Base-by-base conservation (phyloP, 2,888 invertebrate genomes). In the Agrochola lota region DNA sequence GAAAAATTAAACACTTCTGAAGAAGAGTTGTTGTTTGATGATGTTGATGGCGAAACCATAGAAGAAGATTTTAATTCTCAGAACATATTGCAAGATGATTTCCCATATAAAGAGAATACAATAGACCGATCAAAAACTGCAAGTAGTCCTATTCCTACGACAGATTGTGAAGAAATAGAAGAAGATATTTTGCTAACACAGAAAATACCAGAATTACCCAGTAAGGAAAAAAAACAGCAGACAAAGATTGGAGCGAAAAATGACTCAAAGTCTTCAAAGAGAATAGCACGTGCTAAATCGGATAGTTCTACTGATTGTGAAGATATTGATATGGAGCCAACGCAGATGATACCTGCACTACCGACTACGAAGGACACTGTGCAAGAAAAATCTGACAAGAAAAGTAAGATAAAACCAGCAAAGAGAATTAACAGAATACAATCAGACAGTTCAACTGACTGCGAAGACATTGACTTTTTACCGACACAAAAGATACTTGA, bases 1-100 rank as follows among this genome's bases (percentile, higher is more conserved):
- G 72, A 71, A 1, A 80, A 71, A 64, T 12, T 85, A 6, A 89
- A 92, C 86, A 87, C 82, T 79, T 95, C 95, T 23, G 92, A 94
- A 84, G 95, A 95, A 77, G 91, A 92, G 76, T 91, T 96, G 77
- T 60, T 93, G 17, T 95, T 95, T 91, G 93, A 95, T 62, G 95
- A 95, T 59, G 80, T 95, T 64, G 93, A 94, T 69, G 90, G 85
- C 71, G 89, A 92, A 73, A 70, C 87, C 35, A 81, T 92, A 46
- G 94, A 94, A 46, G 88, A 91, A 52, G 88, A 91, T 59, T 92
- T 93, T 80, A 91, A 92, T 78, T 96, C 96, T 0, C 96, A 96
- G 85, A 92, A 93, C 17, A 87, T 96, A 78, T 79, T 95, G 74
- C 89, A 91, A 6, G 88, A 91, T 70, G 91, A 92, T 80, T 84